Conservation (phyloP, 2,888 invertebrate genomes). For the Oscheius sp. region DNA sequence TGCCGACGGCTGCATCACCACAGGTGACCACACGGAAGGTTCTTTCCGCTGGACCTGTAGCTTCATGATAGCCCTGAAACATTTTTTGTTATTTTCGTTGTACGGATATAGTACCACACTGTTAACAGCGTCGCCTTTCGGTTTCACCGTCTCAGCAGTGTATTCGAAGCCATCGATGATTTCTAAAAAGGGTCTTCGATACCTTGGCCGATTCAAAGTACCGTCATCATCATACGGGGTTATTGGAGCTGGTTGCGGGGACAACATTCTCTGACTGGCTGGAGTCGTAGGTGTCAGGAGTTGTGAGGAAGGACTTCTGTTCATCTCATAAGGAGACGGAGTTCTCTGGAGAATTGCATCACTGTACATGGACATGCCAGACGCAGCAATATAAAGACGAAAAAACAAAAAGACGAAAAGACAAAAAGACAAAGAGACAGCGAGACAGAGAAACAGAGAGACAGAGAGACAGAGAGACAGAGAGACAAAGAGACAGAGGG, state of each 20-base stretch:
- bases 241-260: conserved; percentile 7
- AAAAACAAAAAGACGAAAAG: no score
- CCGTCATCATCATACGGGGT: conserved; percentile 5
- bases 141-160: conserved; percentile 12
- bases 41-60: conserved; percentile 75
- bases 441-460: no score
- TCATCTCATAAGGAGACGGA: conserved; percentile 31
- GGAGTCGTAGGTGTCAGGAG: conserved; percentile 34
- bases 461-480: no score
- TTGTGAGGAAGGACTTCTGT: conserved; percentile 51
- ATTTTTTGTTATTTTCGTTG: background rate
- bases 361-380: background rate
- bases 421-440: no score
- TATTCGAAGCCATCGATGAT: conserved; percentile 17
- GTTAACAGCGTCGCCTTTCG: conserved; percentile 29
- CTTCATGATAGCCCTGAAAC: conserved; percentile 53
- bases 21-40: conserved; percentile 80
- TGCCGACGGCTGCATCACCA: conserved; percentile 79
- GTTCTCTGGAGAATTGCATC: conserved; percentile 27
- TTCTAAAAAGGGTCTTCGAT: background rate
- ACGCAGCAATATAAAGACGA: no score
- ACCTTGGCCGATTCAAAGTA: conserved; percentile 3
- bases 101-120: conserved; percentile 1
- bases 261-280: conserved; percentile 3
- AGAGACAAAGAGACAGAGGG: no score